phyloP scores from a whole-genome alignment of 2,113 vertebrate species.

The Carassius auratus region DNA sequence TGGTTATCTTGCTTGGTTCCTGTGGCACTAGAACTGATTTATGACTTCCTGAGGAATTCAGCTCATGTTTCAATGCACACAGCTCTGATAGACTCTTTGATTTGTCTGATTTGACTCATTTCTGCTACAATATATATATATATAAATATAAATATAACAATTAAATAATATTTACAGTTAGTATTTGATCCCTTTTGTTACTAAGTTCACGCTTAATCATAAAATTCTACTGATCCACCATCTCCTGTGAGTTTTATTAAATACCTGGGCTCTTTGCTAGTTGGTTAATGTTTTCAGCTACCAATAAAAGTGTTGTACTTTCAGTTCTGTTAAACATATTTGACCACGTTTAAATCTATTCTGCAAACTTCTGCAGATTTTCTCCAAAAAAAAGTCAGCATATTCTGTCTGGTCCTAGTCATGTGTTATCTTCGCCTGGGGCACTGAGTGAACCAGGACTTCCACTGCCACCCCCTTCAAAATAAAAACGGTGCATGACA shows the following conservation, averaged over 20 bases:
- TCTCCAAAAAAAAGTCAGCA: neutral
- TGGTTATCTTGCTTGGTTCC: no score
- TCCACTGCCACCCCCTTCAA: no score
- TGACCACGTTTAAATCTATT: neutral
- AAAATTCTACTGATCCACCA: neutral
- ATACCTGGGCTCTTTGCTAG: neutral
- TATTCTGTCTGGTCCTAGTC: neutral
- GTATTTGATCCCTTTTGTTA: no score
- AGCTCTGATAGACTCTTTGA: no score
- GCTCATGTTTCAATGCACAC: no score
- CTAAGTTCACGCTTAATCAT: neutral
- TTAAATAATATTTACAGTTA: no score
- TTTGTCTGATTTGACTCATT: no score
- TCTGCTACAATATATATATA: no score
- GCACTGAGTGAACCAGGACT: neutral
- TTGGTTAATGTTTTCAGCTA: neutral
- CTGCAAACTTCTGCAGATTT: neutral
- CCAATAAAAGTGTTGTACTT: neutral
- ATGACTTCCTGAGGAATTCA: no score
- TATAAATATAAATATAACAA: no score
- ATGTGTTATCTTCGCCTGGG: constrained; percentile 10
- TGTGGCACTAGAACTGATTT: no score
- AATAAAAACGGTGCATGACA: neutral
- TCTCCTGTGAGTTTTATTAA: neutral
- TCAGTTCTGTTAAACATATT: no score